Conservation (phyloP, 1,140 invertebrate genomes). For the Linepithema humile region DNA sequence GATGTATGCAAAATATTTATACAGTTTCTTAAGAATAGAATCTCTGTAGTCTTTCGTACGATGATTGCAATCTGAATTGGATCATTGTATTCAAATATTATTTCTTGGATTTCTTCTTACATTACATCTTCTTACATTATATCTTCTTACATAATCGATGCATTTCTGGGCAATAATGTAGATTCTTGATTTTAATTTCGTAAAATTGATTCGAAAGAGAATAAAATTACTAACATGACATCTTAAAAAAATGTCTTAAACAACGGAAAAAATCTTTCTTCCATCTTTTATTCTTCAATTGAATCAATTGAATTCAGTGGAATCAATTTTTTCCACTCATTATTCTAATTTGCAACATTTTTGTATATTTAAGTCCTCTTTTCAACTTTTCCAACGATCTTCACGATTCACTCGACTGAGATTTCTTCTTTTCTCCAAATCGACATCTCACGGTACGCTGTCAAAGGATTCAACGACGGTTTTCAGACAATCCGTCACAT, state of each 20-base stretch:
- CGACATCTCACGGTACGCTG: neutral
- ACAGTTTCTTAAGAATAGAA: neutral
- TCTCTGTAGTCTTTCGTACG: neutral
- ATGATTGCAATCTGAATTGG: neutral
- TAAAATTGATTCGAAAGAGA: neutral
- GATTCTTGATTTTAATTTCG: neutral
- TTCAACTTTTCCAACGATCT: neutral
- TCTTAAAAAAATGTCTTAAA: neutral
- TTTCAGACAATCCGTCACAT: conserved; percentile 23
- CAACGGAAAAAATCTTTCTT: neutral
- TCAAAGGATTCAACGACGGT: neutral
- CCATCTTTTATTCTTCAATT: neutral
- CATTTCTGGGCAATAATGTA: neutral
- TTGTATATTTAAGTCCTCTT: neutral
- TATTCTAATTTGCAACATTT: neutral
- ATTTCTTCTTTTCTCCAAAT: conserved; percentile 1
- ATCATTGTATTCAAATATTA: neutral
- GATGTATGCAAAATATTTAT: neutral
- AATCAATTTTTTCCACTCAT: neutral
- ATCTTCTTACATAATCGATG: too few relatives aligned
- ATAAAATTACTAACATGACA: neutral
- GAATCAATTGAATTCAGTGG: too few relatives aligned
- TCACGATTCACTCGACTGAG: neutral
- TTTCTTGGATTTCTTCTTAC: neutral
- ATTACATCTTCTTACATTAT: too few relatives aligned